Evolutionary conservation across 2,888 invertebrate species (phyloP).

Genomic region (Fragum sueziense): DNA sequence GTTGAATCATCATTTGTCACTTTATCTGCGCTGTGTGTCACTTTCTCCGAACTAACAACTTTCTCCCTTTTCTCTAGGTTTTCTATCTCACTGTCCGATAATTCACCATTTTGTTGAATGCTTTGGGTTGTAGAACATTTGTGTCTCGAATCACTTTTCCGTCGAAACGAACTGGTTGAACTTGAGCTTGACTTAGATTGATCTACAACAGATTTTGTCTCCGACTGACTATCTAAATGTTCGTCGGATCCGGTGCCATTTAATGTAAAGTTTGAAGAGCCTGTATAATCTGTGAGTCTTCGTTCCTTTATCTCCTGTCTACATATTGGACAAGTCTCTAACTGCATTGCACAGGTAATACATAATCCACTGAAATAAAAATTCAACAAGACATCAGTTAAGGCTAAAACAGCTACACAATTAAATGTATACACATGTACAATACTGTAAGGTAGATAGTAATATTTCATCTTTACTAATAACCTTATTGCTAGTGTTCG

Average conservation of each 20-base stretch:
- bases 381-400: too few species aligned
- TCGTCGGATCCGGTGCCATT: slow-evolving; percentile 6
- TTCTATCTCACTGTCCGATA: slow-evolving; percentile 9
- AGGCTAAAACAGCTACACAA: too few species aligned
- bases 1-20: background rate
- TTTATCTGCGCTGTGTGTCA: background rate
- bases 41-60: background rate
- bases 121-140: background rate
- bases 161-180: background rate
- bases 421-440: too few species aligned
- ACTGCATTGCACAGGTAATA: slow-evolving; percentile 84
- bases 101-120: slow-evolving; percentile 1
- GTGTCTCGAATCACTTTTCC: slow-evolving; percentile 2
- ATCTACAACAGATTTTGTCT: background rate
- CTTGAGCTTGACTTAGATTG: slow-evolving; percentile 6
- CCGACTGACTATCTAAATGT: background rate
- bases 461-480: too few species aligned
- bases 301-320: slow-evolving; percentile 86
- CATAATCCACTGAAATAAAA: slow-evolving; percentile 89
- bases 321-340: slow-evolving; percentile 94
- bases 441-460: too few species aligned
- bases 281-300: background rate
- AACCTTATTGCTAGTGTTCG: too few species aligned
- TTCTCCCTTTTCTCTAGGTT: background rate
- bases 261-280: background rate